Percentiles rank a stretch among this genome's conserved stretches.
phyloP scores from a whole-genome alignment of 2,113 vertebrate species.

The Mellivora capensis region DNA sequence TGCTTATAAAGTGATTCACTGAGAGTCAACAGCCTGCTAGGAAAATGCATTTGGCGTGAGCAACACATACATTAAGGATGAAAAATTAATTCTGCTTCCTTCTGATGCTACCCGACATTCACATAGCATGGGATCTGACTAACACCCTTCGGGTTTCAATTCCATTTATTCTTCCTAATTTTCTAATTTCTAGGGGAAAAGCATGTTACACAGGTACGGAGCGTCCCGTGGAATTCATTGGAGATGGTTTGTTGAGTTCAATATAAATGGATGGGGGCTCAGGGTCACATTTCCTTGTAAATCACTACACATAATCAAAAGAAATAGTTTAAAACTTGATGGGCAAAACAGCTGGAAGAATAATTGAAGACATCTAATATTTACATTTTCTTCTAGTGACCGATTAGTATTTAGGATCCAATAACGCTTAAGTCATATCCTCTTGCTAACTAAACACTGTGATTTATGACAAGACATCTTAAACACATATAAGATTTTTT shows the following conservation, averaged over 20 bases:
- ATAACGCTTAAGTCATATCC: neutral
- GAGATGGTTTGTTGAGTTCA: neutral
- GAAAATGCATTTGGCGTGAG: constrained; percentile 44
- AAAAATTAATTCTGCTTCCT: neutral
- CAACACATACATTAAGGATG: neutral
- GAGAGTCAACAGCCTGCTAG: constrained; percentile 55
- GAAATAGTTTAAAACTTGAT: neutral
- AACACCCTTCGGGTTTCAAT: neutral
- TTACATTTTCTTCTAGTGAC: neutral
- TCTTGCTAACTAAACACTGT: neutral
- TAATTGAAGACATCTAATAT: neutral
- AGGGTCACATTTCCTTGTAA: neutral
- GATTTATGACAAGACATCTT: neutral
- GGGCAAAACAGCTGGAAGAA: neutral
- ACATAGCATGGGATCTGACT: neutral
- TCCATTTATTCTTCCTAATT: constrained; percentile 1
- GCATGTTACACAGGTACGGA: neutral
- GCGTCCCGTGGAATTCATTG: neutral
- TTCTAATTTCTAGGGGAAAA: neutral
- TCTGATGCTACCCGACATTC: neutral
- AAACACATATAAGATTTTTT: neutral
- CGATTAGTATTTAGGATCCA: neutral
- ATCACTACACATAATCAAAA: neutral
- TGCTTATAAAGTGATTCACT: constrained; percentile 26
- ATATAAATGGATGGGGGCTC: neutral